Evolutionary conservation across 2,113 vertebrate species (phyloP).

Genomic region (Paramisgurnus dabryanus): DNA sequence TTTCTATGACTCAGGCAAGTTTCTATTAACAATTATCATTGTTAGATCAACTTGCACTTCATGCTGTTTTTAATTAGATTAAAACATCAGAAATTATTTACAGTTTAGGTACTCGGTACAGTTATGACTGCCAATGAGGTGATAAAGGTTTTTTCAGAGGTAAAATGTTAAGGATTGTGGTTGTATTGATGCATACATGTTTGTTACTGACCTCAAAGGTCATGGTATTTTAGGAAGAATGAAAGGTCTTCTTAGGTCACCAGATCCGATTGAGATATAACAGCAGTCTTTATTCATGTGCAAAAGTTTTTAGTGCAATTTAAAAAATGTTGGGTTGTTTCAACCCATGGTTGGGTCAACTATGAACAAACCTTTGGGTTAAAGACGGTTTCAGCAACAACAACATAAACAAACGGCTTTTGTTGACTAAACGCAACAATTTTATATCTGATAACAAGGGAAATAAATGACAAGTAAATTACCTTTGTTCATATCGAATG

Average conservation of each 20-base stretch:
- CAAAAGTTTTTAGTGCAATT: too few species aligned
- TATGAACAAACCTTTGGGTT: too few species aligned
- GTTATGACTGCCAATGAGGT: neutral
- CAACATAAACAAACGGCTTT: too few species aligned
- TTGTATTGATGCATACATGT: neutral
- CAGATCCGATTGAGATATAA: neutral
- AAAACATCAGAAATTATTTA: neutral
- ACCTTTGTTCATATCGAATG: too few species aligned
- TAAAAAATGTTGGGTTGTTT: too few species aligned
- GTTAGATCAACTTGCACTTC: neutral
- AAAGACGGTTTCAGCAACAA: too few species aligned
- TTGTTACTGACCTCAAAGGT: neutral
- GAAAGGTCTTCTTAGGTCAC: constrained; percentile 11
- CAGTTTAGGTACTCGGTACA: neutral
- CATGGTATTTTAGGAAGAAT: neutral
- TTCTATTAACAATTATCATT: neutral
- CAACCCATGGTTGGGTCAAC: too few species aligned
- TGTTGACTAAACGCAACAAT: too few species aligned
- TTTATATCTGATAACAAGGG: too few species aligned
- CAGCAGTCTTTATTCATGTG: too few species aligned
- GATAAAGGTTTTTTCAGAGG: neutral
- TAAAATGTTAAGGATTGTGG: neutral
- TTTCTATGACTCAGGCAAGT: constrained; percentile 9
- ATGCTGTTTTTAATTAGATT: neutral
- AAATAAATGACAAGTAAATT: too few species aligned